Evolutionary conservation across 2,888 invertebrate genomes (phyloP), one percentile per base, ranked within the genome.

Genomic region (Dorcus parallelipipedus): DNA sequence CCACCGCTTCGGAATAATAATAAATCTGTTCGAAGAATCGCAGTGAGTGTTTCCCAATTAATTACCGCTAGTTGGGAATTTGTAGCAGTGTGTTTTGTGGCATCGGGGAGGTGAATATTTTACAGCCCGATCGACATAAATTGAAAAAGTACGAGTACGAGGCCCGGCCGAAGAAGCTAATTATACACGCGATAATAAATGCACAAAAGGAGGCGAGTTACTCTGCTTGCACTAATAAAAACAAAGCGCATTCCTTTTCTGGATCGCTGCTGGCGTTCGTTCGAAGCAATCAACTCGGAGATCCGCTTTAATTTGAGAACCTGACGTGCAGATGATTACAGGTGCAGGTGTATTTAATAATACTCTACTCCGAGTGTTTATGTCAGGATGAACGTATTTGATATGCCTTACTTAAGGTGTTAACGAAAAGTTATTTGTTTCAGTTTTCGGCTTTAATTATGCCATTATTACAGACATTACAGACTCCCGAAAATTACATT

Each of bases 21-120:
- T 54, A 54, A 54, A 54, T 54, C 54, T 54, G 49, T 49, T 49
- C 54, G 49, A 54, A 54, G 54, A 54, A 54, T 54, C 54, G 54
- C 40, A 33, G 26, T 20, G 20, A 33, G 26, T 33, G 26, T 33
- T 33, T 33, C 26, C 26, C 26, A 33, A 33, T 33, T 33, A 33
- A 33, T 33, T 33, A 33, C 26, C 26, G 26, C 26, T 33, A 33
- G 26, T 33, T 33, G 26, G 26, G 26, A 33, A 33, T 33, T 33
- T 33, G 26, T 33, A 33, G 26, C 26, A 33, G 26, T 33, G 26
- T 33, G 26, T 33, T 33, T 33, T 33, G 26, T 33, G 26, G 26
- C 26, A 33, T 33, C 26, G 7, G 26, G 26, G 26, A 33, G 26
- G 6, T 33, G 26, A 33, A 33, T 33, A 33, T 33, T 33, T 33